Evolutionary conservation across 2,888 invertebrate genomes (phyloP), one percentile per base, ranked within the genome.

Genomic region (Cremastinae sp.): DNA sequence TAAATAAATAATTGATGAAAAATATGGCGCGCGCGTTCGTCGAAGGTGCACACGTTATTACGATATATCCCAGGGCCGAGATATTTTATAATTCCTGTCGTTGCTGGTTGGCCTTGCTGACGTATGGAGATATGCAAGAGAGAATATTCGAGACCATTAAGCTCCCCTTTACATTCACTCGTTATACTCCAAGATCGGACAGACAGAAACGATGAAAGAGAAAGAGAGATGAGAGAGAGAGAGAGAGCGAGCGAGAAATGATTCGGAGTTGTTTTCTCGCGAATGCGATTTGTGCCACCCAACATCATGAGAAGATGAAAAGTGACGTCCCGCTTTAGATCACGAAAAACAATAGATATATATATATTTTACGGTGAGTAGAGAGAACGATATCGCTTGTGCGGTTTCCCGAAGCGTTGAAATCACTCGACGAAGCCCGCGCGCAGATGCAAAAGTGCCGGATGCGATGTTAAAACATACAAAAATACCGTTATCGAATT

Each of bases 101-200:
- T 66, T 59, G 79, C 70, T 58, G 71, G 79, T 80, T 81, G 81
- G 78, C 81, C 81, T 81, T 81, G 81, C 69, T 56, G 69, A 76
- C 49, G 64, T n/a, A n/a, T 73, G 59, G 39, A 55, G 51, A 41
- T 58, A 43, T 35, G 28, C 49, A 39, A 43, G 55, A 61, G 75
- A 75, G 65, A 79, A 28, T 5, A 78, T 80, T 76, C 74, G 73
- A 79, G 71, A 76, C 51, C 77, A 56, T 69, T 69, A 51, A 58
- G 66, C 75, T 77, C 79, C 74, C 68, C 58, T 73, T 78, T 78
- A 81, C 81, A 78, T 81, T 81, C 81, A 80, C 81, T 73, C 68
- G 65, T 53, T 68, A 20, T 72, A 71, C 69, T 75, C 28, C 28
- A 64, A 79, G 59, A 77, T 75, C 59, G 39, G 41, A 56, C 59